A percentile compares a stretch with the other conserved stretches of the same genome.
These are phyloP conservation scores for Philonicus albiceps DNA, from an alignment of 2,888 invertebrate genomes.

Conservation along the genomic window DNA sequence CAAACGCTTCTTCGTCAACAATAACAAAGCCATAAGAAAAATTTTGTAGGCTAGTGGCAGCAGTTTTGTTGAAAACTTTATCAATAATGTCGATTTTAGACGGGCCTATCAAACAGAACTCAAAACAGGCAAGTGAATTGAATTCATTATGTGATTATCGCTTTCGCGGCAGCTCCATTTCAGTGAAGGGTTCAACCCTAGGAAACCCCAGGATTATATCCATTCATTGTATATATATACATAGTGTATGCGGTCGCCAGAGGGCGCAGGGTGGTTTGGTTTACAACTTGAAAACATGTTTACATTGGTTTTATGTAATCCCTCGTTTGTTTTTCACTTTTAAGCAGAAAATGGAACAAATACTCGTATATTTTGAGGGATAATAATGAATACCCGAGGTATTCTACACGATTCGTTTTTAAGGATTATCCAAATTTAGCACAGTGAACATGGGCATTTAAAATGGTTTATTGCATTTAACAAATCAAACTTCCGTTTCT, in stretches of 20 bases:
- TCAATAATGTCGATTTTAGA: neutral
- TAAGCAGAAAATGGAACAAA: neutral
- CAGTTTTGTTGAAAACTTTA: neutral
- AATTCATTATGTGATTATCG: neutral
- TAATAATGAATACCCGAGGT: neutral
- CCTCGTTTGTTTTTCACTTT: neutral
- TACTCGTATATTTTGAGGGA: neutral
- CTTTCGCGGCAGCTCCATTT: neutral
- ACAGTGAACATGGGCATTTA: neutral
- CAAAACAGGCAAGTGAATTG: neutral
- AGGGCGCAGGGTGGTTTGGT: neutral
- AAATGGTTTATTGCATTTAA: neutral
- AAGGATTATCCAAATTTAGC: neutral
- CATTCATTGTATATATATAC: neutral
- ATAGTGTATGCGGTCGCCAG: neutral
- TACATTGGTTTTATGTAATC: neutral
- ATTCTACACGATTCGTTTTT: neutral
- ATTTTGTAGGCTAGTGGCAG: neutral
- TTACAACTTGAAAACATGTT: neutral
- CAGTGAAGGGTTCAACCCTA: neutral
- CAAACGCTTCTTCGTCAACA: neutral
- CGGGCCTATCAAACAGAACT: neutral
- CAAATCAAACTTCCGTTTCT: too few relatives aligned
- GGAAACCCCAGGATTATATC: neutral
- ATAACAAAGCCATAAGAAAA: neutral